Conservation (phyloP, 2,113 vertebrate genomes). For the Hypanus sabinus region DNA sequence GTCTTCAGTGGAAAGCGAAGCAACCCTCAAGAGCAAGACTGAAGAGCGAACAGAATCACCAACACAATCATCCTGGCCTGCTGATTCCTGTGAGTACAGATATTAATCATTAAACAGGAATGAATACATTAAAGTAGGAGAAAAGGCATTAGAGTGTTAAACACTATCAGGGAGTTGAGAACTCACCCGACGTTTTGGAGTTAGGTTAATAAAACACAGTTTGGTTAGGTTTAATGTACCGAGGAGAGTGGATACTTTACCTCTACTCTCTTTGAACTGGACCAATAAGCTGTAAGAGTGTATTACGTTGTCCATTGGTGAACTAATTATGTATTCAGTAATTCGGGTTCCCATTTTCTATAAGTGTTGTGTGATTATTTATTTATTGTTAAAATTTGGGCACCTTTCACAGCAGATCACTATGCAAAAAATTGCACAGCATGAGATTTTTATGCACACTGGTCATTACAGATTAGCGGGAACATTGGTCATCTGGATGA, state of each 20-base stretch:
- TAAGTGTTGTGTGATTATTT: not conserved
- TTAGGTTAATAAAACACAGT: not conserved
- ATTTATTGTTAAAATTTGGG: not conserved
- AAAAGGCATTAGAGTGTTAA: not conserved
- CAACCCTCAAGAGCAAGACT: not conserved
- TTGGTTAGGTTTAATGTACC: not conserved
- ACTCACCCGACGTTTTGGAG: not conserved
- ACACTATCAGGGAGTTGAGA: not conserved
- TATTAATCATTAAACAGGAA: not conserved
- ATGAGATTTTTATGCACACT: no score
- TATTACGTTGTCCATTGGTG: not conserved
- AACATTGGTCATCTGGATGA: no score
- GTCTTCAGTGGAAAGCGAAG: constrained; percentile 2
- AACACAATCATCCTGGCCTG: constrained; percentile 17
- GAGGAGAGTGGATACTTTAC: not conserved
- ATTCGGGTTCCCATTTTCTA: not conserved
- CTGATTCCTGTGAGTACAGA: constrained; percentile 4
- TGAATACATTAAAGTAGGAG: not conserved
- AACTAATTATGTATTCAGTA: not conserved
- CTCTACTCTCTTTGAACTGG: not conserved
- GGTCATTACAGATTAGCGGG: no score
- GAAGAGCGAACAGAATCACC: not conserved
- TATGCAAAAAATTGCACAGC: no score
- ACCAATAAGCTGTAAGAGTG: not conserved
- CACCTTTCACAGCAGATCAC: no score